phyloP scores from a whole-genome alignment of 2,113 vertebrate genomes.

The Microtus oregoni region DNA sequence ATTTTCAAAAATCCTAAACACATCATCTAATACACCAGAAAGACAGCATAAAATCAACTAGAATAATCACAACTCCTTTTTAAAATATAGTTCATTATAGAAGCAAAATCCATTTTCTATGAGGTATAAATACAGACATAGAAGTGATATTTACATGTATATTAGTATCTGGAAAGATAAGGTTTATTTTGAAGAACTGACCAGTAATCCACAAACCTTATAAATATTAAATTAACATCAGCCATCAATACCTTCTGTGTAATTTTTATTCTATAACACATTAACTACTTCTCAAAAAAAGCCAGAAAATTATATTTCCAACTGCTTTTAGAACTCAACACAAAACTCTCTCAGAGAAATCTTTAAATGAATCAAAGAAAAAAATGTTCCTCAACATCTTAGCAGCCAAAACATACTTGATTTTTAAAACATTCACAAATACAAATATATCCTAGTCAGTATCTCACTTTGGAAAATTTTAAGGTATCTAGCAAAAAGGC shows the following conservation, averaged over 20 bases:
- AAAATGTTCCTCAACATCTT: neutral
- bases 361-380: constrained; percentile 32
- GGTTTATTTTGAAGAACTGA: constrained; percentile 6
- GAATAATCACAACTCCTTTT: constrained; percentile 24
- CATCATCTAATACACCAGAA: constrained; percentile 44
- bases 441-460: constrained; percentile 35
- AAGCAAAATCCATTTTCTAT: constrained; percentile 37
- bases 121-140: neutral
- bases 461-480: constrained; percentile 42
- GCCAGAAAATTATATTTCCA: constrained; percentile 8
- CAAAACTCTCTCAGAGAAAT: constrained; percentile 52
- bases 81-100: constrained; percentile 36
- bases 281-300: neutral
- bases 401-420: neutral
- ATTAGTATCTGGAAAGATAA: neutral
- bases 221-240: constrained; percentile 53
- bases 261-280: constrained; percentile 40
- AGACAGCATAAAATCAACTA: neutral
- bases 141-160: neutral
- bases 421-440: neutral
- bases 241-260: constrained; percentile 13
- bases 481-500: neutral
- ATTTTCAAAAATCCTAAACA: constrained; percentile 45
- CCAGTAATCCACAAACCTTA: neutral
- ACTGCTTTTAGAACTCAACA: neutral